Base-by-base conservation (phyloP, 2,888 invertebrate genomes). In the Spodoptera picta region DNA sequence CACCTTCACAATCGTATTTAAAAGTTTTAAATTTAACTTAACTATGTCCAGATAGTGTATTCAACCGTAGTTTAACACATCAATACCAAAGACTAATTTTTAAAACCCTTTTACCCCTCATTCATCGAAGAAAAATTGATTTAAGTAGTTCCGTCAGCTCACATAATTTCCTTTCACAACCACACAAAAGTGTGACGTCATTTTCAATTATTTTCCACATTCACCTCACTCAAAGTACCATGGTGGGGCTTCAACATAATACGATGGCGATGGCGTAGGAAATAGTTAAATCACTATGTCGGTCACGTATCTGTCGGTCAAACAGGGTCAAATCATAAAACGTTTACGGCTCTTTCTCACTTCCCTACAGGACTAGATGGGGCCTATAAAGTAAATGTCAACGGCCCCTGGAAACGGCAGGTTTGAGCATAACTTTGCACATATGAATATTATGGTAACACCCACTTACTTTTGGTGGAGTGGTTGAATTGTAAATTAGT, bases 301-400 rank as follows among this genome's bases (percentile, higher is more conserved):
- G 74, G 78, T 77, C 81, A 80, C 79, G 77, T 80, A 73, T 73
- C 69, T 54, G 53, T 65, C 69, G 78, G 80, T 75, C 79, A 78
- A 79, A 78, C 75, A 81, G 80, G 81, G 81, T 73, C 69, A 69
- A 74, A 75, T 80, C 84, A 82, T 86, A 84, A 86, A 86, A 67
- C 79, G 82, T 87, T 88, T 87, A 87, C 67, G 55, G 76, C 71
- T 75, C 81, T 78, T 81, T 72, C 75, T 73, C 81, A 82, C 81
- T 83, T 77, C 68, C 71, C 75, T 77, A 71, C 69, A 75, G 79
- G 70, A 75, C 75, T 58, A 73, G 69, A 76, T 77, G 75, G 55
- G 45, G 65, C 70, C 64, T 41, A 79, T 86, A 85, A 85, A 85
- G 81, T 84, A 83, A 85, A 86, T 81, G 85, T 79, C 84, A 81